Percentiles rank a stretch among this genome's conserved stretches.
Conservation (phyloP, 2,113 vertebrate genomes). For the Anas platyrhynchos region DNA sequence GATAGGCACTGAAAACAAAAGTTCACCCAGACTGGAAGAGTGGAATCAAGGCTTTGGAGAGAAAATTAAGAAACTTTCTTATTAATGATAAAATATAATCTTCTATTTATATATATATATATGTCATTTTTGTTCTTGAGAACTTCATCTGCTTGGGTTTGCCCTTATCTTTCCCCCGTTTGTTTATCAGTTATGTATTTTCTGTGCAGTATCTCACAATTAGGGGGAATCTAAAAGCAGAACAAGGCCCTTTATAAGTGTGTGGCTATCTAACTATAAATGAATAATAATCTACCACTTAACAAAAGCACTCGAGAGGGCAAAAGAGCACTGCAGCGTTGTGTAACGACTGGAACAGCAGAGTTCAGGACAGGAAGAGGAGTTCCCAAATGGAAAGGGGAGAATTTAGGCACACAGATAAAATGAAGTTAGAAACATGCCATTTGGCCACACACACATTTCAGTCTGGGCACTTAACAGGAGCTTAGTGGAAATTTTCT, state of each 20-base stretch:
- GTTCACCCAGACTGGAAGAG: not conserved
- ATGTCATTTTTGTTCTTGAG: not conserved
- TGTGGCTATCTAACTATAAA: not conserved
- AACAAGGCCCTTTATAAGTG: not conserved
- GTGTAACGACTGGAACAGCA: not conserved
- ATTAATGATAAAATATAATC: conserved; percentile 32
- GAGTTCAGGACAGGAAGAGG: not conserved
- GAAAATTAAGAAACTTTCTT: not conserved
- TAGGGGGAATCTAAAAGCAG: not conserved
- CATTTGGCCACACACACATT: not conserved
- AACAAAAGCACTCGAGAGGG: not conserved
- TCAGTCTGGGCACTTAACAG: not conserved
- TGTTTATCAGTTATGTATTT: not conserved
- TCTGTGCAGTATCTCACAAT: not conserved
- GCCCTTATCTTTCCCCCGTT: conserved; percentile 35
- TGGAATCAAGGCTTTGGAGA: not conserved
- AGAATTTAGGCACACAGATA: not conserved
- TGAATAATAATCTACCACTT: conserved; percentile 11
- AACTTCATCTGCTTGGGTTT: conserved; percentile 18
- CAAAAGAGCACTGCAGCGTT: conserved; percentile 2
- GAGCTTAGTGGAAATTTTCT: not conserved
- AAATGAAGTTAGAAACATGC: not conserved
- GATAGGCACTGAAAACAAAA: not conserved
- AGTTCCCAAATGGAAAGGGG: not conserved
- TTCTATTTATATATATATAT: conserved; percentile 23